phyloP scores from a whole-genome alignment of 1,140 invertebrate species.

The Lepeophtheirus salmonis region DNA sequence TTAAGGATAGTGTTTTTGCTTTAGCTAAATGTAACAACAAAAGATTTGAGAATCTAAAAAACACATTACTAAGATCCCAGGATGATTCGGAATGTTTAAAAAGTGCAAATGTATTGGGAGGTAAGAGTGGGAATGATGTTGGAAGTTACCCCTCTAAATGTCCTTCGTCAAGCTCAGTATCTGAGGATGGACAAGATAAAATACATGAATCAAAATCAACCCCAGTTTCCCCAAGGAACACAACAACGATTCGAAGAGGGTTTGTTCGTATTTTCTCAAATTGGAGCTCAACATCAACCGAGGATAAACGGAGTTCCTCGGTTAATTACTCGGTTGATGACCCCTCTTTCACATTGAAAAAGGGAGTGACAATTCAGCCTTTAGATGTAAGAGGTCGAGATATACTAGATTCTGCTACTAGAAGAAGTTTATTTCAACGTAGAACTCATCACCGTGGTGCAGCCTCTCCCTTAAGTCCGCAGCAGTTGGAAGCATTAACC shows the following conservation, averaged over 20 bases:
- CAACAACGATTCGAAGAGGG: background rate
- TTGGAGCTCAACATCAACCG: background rate
- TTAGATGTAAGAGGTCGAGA: slow-evolving; percentile 2
- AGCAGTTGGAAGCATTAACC: slow-evolving; percentile 8
- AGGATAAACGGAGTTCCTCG: background rate
- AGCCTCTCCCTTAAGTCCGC: slow-evolving; percentile 12
- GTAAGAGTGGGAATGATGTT: too few species aligned
- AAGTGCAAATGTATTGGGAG: background rate
- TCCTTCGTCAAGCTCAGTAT: too few species aligned
- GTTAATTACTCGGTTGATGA: background rate
- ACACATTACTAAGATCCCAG: background rate
- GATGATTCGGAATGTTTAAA: slow-evolving; percentile 24
- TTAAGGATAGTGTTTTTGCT: background rate
- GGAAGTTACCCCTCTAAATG: too few species aligned
- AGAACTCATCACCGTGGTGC: slow-evolving; percentile 2
- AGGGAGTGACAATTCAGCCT: slow-evolving; percentile 11
- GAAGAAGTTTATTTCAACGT: slow-evolving; percentile 14
- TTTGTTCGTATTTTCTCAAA: background rate
- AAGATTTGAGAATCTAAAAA: slow-evolving; percentile 56
- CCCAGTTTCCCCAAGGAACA: background rate
- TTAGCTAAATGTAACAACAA: slow-evolving; percentile 28
- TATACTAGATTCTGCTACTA: background rate
- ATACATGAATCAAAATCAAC: background rate
- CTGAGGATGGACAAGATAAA: background rate
- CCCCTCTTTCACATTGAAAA: slow-evolving; percentile 8